Percentiles rank a stretch among this genome's conserved stretches.
These are phyloP conservation scores for Lasiurus cinereus DNA, from an alignment of 2,113 vertebrate species.

Conservation along the genomic window DNA sequence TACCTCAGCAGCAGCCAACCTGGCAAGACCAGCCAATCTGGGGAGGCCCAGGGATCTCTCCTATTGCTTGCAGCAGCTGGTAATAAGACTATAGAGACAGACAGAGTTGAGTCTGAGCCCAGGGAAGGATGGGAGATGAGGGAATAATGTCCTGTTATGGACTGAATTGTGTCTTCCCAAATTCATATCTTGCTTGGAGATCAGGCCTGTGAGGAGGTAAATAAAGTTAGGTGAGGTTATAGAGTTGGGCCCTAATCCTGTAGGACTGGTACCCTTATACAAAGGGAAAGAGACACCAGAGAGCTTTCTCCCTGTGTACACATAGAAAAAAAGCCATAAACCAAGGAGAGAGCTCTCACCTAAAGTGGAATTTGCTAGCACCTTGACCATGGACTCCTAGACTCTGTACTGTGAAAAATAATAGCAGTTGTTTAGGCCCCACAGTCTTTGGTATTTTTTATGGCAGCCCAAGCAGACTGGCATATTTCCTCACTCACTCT, in stretches of 20 bases:
- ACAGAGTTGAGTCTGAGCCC: background rate
- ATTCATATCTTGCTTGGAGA: background rate
- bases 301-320: background rate
- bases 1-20: background rate
- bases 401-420: background rate
- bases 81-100: background rate
- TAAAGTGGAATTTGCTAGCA: background rate
- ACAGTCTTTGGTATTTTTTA: background rate
- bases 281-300: background rate
- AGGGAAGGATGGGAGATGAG: background rate
- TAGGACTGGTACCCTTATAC: background rate
- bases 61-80: background rate
- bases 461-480: background rate
- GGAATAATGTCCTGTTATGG: background rate
- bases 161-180: background rate
- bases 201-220: background rate
- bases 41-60: background rate
- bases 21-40: background rate
- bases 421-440: background rate
- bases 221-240: background rate
- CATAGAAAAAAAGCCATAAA: background rate
- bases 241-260: background rate
- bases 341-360: background rate
- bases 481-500: background rate
- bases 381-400: background rate